A percentile compares a stretch with the other conserved stretches of the same genome.
These are phyloP conservation scores for Drosophila hamatofila DNA, from an alignment of 2,888 invertebrate species.

Conservation along the genomic window DNA sequence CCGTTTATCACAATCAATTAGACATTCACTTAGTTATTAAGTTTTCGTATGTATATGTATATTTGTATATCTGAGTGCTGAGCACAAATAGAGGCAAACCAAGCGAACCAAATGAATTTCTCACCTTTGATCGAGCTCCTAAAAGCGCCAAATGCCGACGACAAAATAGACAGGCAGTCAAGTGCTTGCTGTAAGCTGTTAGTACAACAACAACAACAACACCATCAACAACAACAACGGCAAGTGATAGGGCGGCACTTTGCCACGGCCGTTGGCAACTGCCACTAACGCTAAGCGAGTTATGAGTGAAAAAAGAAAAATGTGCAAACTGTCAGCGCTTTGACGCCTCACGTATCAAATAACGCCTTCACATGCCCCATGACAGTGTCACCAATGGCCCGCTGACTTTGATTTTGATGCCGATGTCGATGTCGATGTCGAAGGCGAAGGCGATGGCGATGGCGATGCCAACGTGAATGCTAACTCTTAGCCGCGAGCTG, in stretches of 20 bases:
- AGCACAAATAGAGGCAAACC: conserved; percentile 40
- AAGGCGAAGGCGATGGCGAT: conserved; percentile 7
- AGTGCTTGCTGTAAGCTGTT: conserved; percentile 69
- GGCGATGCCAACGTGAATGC: conserved; percentile 18
- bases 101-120: conserved; percentile 39
- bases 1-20: conserved; percentile 16
- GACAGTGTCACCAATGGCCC: conserved; percentile 71
- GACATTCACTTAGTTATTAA: conserved; percentile 56
- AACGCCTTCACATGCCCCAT: conserved; percentile 63
- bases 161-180: conserved; percentile 35
- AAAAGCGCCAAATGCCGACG: conserved; percentile 44
- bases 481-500: conserved; percentile 11
- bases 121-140: conserved; percentile 62
- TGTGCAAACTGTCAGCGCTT: conserved; percentile 70
- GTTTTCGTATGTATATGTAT: conserved; percentile 63
- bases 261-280: conserved; percentile 47
- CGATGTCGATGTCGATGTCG: conserved; percentile 35
- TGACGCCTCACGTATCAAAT: conserved; percentile 65
- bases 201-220: conserved; percentile 13
- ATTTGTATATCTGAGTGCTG: conserved; percentile 45
- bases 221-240: conserved; percentile 5
- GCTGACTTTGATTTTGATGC: conserved; percentile 64
- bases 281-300: conserved; percentile 27
- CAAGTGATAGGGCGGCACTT: conserved; percentile 51
- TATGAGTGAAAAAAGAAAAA: conserved; percentile 39